Percentiles rank a stretch among this genome's conserved stretches.
Evolutionary conservation across 2,888 invertebrate species (phyloP).

Genomic region (Drosophila infuscata): DNA sequence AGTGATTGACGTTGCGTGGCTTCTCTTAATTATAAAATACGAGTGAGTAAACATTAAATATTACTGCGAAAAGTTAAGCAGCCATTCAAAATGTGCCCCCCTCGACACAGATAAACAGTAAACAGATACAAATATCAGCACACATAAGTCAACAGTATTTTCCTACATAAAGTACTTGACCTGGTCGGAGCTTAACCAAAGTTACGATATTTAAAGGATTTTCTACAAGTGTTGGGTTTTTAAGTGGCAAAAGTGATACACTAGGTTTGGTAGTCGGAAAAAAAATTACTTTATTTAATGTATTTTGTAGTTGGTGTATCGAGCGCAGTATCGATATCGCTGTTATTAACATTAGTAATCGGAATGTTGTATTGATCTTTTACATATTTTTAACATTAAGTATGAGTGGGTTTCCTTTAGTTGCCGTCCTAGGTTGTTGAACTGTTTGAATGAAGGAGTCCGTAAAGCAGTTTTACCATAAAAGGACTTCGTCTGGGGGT

Average conservation of each 20-base stretch:
- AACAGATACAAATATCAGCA: background rate
- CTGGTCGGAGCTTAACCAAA: background rate
- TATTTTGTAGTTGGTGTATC: too few relatives aligned
- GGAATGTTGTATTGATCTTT: too few relatives aligned
- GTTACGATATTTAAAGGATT: background rate
- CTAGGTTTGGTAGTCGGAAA: too few relatives aligned
- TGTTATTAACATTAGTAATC: too few relatives aligned
- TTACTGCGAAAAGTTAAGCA: constrained; percentile 12
- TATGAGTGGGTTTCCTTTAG: background rate
- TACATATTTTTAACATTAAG: too few relatives aligned
- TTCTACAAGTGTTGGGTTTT: background rate
- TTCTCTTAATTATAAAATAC: constrained; percentile 32
- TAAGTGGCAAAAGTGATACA: too few relatives aligned
- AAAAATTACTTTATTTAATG: too few relatives aligned
- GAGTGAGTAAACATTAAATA: constrained; percentile 40
- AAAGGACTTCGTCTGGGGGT: background rate
- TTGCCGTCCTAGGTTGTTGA: background rate
- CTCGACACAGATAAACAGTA: constrained; percentile 3
- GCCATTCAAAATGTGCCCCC: background rate
- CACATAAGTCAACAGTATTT: background rate
- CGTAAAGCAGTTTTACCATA: background rate
- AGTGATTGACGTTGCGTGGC: constrained; percentile 71
- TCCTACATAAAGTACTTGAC: background rate
- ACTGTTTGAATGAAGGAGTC: background rate
- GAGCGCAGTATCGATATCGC: too few relatives aligned